A percentile compares a stretch with the other conserved stretches of the same genome.
phyloP scores from a whole-genome alignment of 2,888 invertebrate genomes.

The Drosophila meridionalis region DNA sequence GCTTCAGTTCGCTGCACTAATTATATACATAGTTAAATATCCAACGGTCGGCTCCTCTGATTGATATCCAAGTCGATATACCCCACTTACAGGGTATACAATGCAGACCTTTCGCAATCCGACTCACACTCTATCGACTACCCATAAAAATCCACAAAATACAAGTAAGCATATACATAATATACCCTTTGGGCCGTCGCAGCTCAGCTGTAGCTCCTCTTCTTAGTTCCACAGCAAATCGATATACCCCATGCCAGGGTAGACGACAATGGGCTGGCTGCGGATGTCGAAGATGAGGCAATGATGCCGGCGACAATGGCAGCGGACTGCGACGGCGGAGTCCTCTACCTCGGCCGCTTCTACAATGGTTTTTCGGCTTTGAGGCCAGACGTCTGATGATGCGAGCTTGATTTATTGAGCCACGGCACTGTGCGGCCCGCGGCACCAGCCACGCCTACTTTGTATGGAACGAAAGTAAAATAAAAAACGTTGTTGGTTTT shows the following conservation, averaged over 20 bases:
- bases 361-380: constrained; percentile 29
- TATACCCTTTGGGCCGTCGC: not conserved
- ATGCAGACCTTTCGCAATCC: not conserved
- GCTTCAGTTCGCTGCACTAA: too few relatives aligned
- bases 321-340: constrained; percentile 19
- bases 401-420: constrained; percentile 73
- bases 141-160: not conserved
- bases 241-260: constrained; percentile 8
- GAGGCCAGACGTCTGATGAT: constrained; percentile 59
- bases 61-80: not conserved
- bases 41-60: not conserved
- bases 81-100: not conserved
- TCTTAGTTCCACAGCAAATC: not conserved
- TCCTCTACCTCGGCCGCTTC: not conserved
- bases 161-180: not conserved
- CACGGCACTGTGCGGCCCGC: not conserved
- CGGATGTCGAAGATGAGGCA: constrained; percentile 42
- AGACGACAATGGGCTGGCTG: constrained; percentile 5
- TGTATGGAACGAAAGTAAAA: constrained; percentile 51
- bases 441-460: constrained; percentile 46
- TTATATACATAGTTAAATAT: too few relatives aligned
- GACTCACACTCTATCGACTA: not conserved
- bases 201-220: not conserved
- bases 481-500: constrained; percentile 61
- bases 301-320: constrained; percentile 57